Evolutionary conservation across 1,140 invertebrate genomes (phyloP), one percentile per base, ranked within the genome.

Genomic region (Pinna nobilis): DNA sequence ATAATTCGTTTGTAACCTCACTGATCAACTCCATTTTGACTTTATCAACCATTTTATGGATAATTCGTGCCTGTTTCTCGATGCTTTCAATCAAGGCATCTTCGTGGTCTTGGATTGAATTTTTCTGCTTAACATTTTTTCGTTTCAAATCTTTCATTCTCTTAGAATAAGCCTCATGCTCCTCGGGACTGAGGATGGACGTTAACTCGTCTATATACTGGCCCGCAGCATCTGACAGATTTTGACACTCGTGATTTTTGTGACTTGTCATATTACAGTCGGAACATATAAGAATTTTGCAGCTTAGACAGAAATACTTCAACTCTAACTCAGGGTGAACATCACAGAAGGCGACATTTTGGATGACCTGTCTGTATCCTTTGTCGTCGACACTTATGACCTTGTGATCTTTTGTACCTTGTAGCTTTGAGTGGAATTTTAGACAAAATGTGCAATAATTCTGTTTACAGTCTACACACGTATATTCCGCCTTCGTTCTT

Each of bases 181-280:
- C 41, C 23, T 65, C 61, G 25, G 28, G 20, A 57, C 39, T 50
- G 15, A 23, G 35, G 33, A 51, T 50, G 41, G 57, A 39, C 11
- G 37, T 30, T 49, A 70, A n/a, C 15, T 44, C 28, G 18, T 49
- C n/a, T 61, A 33, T 50, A 39, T 51, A 70, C 18, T 61, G n/a
- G 3, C 28, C 32, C 20, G 44, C 59, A 25, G 47, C 59, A 6
- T 70, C 68, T 20, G 30, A 33, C 3, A 70, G 15, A 51, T 50
- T 37, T 20, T 61, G 41, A 23, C 51, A 70, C 37, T 70, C 59
- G 23, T 70, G 68, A 41, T 9, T 49, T 37, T 70, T 70, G 39
- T 70, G 68, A 11, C 44, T 23, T 7, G 68, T 70, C 68, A 70
- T 70, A n/a, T 63, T 70, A 30, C 68, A 70, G 59, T 70, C 44